Evolutionary conservation across 2,888 invertebrate genomes (phyloP).

Genomic region (Orthonevra nobilis): DNA sequence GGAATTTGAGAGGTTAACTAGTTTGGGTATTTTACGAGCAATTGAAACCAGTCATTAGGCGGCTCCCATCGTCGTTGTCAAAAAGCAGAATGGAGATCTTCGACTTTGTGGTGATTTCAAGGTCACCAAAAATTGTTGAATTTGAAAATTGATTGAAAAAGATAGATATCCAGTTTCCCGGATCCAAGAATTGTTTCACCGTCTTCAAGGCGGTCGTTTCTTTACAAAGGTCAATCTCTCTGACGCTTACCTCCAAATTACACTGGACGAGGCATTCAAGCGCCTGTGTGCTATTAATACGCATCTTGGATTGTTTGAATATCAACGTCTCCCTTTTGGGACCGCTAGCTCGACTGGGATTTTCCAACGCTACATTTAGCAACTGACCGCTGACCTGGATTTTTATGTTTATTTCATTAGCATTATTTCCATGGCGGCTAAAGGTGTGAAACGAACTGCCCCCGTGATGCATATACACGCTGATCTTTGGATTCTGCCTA

Average conservation of each 20-base stretch:
- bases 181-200: background rate
- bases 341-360: background rate
- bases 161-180: background rate
- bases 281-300: background rate
- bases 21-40: background rate
- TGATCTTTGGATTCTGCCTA: too few relatives aligned
- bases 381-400: too few relatives aligned
- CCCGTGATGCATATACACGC: too few relatives aligned
- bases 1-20: background rate
- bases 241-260: background rate
- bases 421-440: too few relatives aligned
- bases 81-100: background rate
- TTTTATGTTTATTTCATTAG: too few relatives aligned
- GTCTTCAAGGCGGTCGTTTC: background rate
- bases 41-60: constrained; percentile 2
- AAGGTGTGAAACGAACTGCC: too few relatives aligned
- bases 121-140: background rate
- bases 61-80: background rate
- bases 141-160: too few relatives aligned
- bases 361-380: too few relatives aligned
- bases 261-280: background rate
- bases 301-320: background rate
- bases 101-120: background rate
- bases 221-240: background rate
- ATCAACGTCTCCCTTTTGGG: background rate